These are phyloP conservation scores for Unio pictorum DNA, from an alignment of 2,888 invertebrate species.

Conservation along the genomic window DNA sequence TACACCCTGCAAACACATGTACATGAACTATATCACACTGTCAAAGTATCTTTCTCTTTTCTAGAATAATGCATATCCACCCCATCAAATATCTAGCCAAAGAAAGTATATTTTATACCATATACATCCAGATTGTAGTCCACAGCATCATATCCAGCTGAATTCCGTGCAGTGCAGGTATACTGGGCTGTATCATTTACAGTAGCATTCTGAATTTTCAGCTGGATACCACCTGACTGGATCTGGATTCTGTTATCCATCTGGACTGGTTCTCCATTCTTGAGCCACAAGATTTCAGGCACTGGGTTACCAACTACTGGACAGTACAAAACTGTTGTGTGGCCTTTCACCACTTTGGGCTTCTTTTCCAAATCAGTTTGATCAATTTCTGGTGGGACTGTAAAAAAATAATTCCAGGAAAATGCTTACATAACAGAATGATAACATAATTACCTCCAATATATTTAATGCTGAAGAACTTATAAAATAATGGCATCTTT, in stretches of 20 bases:
- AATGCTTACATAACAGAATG: no score
- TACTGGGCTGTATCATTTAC: constrained; percentile 64
- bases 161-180: constrained; percentile 72
- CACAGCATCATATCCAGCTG: constrained; percentile 70
- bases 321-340: constrained; percentile 59
- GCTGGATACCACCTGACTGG: constrained; percentile 47
- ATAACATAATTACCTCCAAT: no score
- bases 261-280: constrained; percentile 43
- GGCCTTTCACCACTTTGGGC: constrained; percentile 69
- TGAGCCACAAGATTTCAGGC: constrained; percentile 66
- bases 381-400: constrained; percentile 72
- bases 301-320: constrained; percentile 61
- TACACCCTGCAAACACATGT: no score
- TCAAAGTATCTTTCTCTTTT: no score
- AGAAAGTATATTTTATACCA: constrained; percentile 39
- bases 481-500: no score
- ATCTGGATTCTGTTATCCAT: constrained; percentile 33
- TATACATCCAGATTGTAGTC: constrained; percentile 60
- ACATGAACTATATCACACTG: no score
- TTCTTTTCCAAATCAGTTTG: constrained; percentile 57
- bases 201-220: constrained; percentile 51
- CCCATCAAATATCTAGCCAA: background rate
- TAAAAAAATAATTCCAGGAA: constrained; percentile 7
- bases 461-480: no score
- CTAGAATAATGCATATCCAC: no score